Conservation (phyloP, 2,888 invertebrate genomes). For the Drosophila testacea region DNA sequence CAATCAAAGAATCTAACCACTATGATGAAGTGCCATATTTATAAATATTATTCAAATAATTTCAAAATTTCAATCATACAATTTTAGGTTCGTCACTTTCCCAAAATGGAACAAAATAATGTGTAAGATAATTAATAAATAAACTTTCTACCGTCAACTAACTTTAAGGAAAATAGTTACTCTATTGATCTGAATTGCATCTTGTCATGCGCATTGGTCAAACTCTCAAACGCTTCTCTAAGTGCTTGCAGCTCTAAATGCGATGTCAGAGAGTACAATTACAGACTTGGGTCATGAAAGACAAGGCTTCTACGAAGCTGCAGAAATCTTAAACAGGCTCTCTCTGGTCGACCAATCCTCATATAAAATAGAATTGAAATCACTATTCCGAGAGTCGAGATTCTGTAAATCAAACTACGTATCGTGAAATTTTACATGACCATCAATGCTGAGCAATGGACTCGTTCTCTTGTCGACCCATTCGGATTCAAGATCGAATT, state of each 20-base stretch:
- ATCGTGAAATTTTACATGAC: background rate
- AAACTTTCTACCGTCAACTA: background rate
- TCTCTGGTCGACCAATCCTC: too few relatives aligned
- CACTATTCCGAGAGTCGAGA: too few relatives aligned
- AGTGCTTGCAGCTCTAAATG: too few relatives aligned
- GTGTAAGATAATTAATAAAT: background rate
- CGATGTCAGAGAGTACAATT: too few relatives aligned
- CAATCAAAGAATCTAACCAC: constrained; percentile 97
- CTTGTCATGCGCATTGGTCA: too few relatives aligned
- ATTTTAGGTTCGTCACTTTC: background rate
- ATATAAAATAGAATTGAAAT: too few relatives aligned
- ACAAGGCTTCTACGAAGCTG: too few relatives aligned
- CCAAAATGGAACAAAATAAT: background rate
- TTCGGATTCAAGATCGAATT: background rate
- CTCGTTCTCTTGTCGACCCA: background rate
- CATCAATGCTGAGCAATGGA: background rate
- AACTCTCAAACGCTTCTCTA: too few relatives aligned
- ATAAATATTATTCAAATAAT: background rate
- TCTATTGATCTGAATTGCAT: background rate
- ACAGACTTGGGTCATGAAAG: too few relatives aligned
- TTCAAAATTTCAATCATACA: background rate
- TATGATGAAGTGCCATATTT: background rate
- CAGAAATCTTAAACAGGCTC: too few relatives aligned
- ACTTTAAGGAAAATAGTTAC: background rate
- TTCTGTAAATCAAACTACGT: background rate